Conservation (phyloP, 2,888 invertebrate genomes). For the Oxyteleia sp. region DNA sequence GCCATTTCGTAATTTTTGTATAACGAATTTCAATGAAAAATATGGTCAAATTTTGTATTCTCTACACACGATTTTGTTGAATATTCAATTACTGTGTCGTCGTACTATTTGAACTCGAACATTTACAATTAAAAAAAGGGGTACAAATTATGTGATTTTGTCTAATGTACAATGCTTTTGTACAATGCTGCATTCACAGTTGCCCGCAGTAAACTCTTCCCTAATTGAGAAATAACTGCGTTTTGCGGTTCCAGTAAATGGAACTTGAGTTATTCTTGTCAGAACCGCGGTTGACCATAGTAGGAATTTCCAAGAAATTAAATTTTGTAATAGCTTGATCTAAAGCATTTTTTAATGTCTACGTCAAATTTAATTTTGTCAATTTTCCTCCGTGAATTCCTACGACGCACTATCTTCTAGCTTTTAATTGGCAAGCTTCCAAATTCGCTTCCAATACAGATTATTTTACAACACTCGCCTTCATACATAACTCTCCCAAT, state of each 20-base stretch:
- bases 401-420: neutral
- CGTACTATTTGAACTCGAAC: constrained; percentile 2
- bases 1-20: too few relatives aligned
- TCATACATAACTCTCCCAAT: too few relatives aligned
- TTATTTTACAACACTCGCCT: too few relatives aligned
- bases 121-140: constrained; percentile 3
- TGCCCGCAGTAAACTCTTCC: constrained; percentile 30
- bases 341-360: neutral
- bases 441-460: too few relatives aligned
- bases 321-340: constrained; percentile 31
- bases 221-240: constrained; percentile 62
- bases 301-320: constrained; percentile 47
- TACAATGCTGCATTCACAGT: neutral
- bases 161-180: constrained; percentile 20
- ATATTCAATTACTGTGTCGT: neutral
- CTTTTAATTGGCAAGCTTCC: neutral
- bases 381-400: neutral
- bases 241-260: constrained; percentile 40
- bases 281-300: constrained; percentile 53
- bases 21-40: too few relatives aligned
- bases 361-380: constrained; percentile 7
- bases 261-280: constrained; percentile 60
- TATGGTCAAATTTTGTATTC: too few relatives aligned
- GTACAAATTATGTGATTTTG: too few relatives aligned
- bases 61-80: too few relatives aligned